These are phyloP conservation scores for Apodemus speciosus DNA, from an alignment of 2,113 vertebrate species.

Conservation along the genomic window DNA sequence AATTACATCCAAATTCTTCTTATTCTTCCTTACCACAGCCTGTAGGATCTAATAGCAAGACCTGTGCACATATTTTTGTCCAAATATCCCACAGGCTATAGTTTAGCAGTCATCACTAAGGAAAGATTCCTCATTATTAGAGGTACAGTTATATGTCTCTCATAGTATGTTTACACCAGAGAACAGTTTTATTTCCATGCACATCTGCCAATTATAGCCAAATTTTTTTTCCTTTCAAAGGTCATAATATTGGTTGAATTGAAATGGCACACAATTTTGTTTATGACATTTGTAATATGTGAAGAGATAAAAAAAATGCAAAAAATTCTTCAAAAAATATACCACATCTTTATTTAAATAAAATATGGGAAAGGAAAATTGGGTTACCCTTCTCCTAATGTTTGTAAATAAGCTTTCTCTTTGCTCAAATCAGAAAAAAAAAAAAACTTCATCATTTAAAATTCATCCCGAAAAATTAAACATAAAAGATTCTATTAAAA, in stretches of 20 bases:
- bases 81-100: background rate
- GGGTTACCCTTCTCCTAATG: background rate
- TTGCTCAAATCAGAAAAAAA: background rate
- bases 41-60: background rate
- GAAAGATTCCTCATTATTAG: background rate
- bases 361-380: background rate
- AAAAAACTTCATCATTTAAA: background rate
- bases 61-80: background rate
- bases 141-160: background rate
- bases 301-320: rapidly evolving
- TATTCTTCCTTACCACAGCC: background rate
- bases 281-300: background rate
- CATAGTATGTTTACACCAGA: background rate
- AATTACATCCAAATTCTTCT: background rate
- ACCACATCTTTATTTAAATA: background rate
- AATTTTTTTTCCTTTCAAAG: background rate
- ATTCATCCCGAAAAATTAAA: background rate
- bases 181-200: rapidly evolving
- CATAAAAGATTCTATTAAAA: background rate
- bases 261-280: background rate
- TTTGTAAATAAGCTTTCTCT: background rate
- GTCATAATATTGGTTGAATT: background rate
- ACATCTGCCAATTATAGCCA: background rate
- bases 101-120: background rate
- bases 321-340: background rate